Conservation (phyloP, 2,797 vertebrate genomes). For the Nyctalus aviator region DNA sequence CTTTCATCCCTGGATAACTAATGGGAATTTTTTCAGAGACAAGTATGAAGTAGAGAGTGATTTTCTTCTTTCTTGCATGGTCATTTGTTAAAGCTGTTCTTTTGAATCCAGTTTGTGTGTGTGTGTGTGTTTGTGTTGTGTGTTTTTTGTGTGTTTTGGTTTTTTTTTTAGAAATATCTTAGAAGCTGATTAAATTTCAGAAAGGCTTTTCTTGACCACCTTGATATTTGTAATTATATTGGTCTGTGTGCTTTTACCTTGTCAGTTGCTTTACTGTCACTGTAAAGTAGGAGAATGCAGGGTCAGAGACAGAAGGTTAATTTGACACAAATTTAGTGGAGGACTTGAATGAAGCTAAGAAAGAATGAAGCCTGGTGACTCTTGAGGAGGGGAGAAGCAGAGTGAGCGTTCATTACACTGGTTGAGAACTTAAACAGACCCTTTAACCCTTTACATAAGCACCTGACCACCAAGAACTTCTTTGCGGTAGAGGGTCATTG, state of each 20-base stretch:
- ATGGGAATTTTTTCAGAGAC: neutral
- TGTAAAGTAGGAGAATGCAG: neutral
- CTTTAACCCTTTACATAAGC: neutral
- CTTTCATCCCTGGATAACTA: neutral
- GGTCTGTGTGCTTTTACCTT: slow-evolving; percentile 35
- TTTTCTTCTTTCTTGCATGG: neutral
- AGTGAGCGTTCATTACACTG: neutral
- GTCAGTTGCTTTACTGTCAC: neutral
- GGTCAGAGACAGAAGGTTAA: neutral
- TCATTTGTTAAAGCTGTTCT: neutral
- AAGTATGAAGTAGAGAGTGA: neutral
- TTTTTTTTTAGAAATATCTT: slow-evolving; percentile 35
- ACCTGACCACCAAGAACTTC: neutral
- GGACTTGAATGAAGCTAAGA: neutral
- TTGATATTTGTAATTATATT: slow-evolving; percentile 29
- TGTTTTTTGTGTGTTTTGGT: neutral
- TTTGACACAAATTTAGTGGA: slow-evolving; percentile 22
- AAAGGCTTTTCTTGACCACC: slow-evolving; percentile 7
- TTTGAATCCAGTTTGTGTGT: neutral
- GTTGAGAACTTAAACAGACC: neutral
- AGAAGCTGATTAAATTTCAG: slow-evolving; percentile 34
- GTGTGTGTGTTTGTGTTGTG: too few relatives aligned
- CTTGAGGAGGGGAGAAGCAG: neutral
- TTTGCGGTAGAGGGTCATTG: neutral
- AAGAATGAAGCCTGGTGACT: neutral